Evolutionary conservation across 2,888 invertebrate genomes (phyloP).

Genomic region (Cheiracanthium punctorium): DNA sequence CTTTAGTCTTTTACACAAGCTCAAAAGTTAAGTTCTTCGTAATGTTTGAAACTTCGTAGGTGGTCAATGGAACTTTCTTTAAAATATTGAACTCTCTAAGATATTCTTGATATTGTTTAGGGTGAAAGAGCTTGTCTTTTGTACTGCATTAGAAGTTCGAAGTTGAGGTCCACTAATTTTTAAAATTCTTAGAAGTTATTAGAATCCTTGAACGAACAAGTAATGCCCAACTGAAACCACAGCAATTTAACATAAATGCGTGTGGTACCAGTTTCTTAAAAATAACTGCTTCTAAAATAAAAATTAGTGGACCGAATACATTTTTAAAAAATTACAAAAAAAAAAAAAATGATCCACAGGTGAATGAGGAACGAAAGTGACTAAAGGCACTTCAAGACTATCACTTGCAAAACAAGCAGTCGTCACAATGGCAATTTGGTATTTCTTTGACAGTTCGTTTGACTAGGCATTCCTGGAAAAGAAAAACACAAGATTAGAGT

Average conservation of each 20-base stretch:
- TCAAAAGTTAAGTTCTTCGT: too few species aligned
- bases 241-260: not conserved
- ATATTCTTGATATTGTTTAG: too few species aligned
- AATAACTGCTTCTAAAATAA: not conserved
- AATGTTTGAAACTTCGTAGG: too few species aligned
- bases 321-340: not conserved
- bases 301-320: constrained; percentile 20
- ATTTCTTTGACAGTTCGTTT: constrained; percentile 7
- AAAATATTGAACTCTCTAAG: too few species aligned
- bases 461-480: constrained; percentile 55
- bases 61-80: too few species aligned
- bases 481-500: not conserved
- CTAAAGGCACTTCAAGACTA: constrained; percentile 38
- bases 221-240: not conserved
- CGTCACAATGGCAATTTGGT: constrained; percentile 38
- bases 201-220: not conserved
- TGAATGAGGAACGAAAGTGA: constrained; percentile 39
- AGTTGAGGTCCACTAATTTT: too few species aligned
- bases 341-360: constrained; percentile 16
- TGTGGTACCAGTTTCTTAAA: not conserved
- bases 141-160: too few species aligned
- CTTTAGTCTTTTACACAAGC: too few species aligned
- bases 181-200: too few species aligned
- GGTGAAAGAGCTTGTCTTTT: too few species aligned
- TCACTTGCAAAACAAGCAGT: constrained; percentile 15